Evolutionary conservation across 2,113 vertebrate species (phyloP).

Genomic region (Calyptommatus sinebrachiatus): DNA sequence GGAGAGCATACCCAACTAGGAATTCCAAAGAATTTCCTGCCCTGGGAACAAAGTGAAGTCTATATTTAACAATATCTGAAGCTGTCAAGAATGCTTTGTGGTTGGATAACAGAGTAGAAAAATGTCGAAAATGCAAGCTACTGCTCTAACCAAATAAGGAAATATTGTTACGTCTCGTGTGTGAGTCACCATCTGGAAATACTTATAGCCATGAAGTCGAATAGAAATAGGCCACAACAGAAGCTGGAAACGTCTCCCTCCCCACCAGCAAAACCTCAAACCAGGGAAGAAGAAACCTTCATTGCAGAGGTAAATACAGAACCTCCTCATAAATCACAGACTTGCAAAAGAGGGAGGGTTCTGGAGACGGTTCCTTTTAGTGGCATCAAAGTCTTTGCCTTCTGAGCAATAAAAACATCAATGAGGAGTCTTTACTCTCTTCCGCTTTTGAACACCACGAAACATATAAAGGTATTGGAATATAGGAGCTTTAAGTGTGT

Average conservation of each 20-base stretch:
- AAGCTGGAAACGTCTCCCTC: conserved; percentile 57
- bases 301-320: fast-evolving
- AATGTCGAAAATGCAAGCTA: conserved; percentile 98
- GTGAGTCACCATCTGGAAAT: conserved; percentile 94
- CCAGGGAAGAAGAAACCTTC: conserved; percentile 34
- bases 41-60: conserved; percentile 84
- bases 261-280: conserved; percentile 25
- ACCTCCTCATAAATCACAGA: fast-evolving
- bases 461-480: neutral
- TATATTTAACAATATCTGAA: conserved; percentile 95
- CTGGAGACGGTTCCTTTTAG: neutral
- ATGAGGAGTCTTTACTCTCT: neutral
- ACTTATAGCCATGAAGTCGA: conserved; percentile 82
- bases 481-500: neutral
- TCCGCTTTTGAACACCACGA: neutral
- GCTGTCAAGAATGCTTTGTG: conserved; percentile 97
- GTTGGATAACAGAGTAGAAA: conserved; percentile 92
- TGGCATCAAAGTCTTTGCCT: neutral
- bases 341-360: fast-evolving
- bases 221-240: conserved; percentile 79
- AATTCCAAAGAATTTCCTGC: conserved; percentile 91
- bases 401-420: fast-evolving
- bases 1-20: conserved; percentile 60
- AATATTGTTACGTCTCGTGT: conserved; percentile 98
- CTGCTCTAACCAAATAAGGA: conserved; percentile 99